Evolutionary conservation across 2,888 invertebrate species (phyloP), one percentile per base, ranked within the genome.

Genomic region (Octonoba sinensis): DNA sequence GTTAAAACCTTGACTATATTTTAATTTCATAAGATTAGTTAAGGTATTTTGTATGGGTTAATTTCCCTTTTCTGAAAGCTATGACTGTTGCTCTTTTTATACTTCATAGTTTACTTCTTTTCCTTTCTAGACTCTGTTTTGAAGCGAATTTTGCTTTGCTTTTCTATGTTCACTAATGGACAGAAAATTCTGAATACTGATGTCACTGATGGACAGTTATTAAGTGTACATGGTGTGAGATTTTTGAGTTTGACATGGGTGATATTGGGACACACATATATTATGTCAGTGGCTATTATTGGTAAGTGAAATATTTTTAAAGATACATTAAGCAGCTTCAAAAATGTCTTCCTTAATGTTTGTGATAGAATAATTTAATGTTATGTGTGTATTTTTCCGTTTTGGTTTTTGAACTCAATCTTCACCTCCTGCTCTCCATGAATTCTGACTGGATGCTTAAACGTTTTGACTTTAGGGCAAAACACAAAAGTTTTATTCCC

Each of bases 231-330:
- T 67, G 84, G 84, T 3, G 75, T 84, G 49, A 64, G 84, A n/a
- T 84, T 84, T 36, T 49, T 84, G 3, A 84, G 84, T 59, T 77
- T 84, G 44, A 75, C 67, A 12, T 84, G 84, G 84, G 79, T 84
- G 27, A 83, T 84, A 22, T 47, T 84, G 18, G 84, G 84, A 13
- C 83, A 84, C 70, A 79, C 84, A 12, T 79, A 79, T 13, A 67
- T 79, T 24, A 54, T 64, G 24, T 49, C 73, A 22, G 54, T 75
- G 18, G 8, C 22, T 22, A 57, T 79, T 1, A 66, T 83, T 36
- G 79, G 84, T 84, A 77, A 72, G 75, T 36, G n/a, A 16, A 1
- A 22, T 27, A 8, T 27, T 16, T 13, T 27, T 69, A 1, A 36
- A 36, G 6, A 3, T 18, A 16, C 16, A 13, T 64, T 64, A 24